Evolutionary conservation across 2,797 vertebrate species (phyloP), one percentile per base, ranked within the genome.

Genomic region (Philypnodon macrostomus): DNA sequence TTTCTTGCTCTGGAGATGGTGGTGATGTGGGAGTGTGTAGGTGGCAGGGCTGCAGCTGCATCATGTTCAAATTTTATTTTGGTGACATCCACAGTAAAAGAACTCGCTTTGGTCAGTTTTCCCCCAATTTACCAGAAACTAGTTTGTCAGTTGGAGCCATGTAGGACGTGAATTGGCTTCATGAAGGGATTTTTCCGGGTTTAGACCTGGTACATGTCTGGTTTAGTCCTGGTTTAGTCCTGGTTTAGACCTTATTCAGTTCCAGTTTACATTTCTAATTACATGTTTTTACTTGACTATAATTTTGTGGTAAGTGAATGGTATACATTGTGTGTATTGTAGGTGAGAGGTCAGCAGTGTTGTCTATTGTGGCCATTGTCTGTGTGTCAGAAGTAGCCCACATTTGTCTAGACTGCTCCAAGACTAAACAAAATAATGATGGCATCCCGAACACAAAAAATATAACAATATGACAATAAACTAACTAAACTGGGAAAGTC

Each of bases 31-130:
- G 7, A 26, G 46, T 34, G 53, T 35, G 69, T 51, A 65, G 37
- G 69, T 47, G 64, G 57, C 53, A 59, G 40, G 63, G 54, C n/a
- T 56, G 59, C 73, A 58, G 44, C 33, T 13, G 39, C 39, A 27
- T 35, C 50, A 49, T 50, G 63, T 66, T 52, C 63, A 48, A 40
- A 23, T 61, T 64, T 71, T 73, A 58, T 79, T 80, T 66, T 49
- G 47, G 34, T 46, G 62, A 68, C 65, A 45, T 70, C 39, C 47
- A 48, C 39, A 37, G 55, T 50, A 49, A 39, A 23, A 52, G 41
- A 38, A 36, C 26, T 27, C 26, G 31, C 40, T 45, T 57, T 40
- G 23, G 50, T 31, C 10, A 21, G 23, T 15, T 32, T 42, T 37
- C 15, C 16, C 31, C 4, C 26, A 12, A 8, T 59, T 62, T 73